Evolutionary conservation across 2,888 invertebrate species (phyloP), one percentile per base, ranked within the genome.

Genomic region (Melipona bicolor): DNA sequence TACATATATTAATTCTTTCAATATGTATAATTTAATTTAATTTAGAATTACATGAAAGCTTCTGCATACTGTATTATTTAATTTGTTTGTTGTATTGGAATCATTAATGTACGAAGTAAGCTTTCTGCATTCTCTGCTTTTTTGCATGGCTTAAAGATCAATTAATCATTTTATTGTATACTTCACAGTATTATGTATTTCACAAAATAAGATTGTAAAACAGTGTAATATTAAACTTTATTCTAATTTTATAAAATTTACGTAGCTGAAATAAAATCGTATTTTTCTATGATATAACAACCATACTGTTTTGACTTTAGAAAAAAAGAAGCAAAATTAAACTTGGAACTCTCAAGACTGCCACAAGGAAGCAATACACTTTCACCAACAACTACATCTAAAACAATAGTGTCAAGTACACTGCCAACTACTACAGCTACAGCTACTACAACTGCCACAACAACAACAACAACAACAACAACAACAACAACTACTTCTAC

Each of bases 401-500:
- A 92, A 86, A 93, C 93, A 87, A 91, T 93, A 77, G 89, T 92
- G 83, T 92, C 92, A 70, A 80, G 91, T 88, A 92, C 95, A 76
- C 82, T 88, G 83, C 91, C 91, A 90, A 92, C 94, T 88, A 95
- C 96, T 93, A 95, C 95, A 94, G 94, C 95, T 91, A 94, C 95
- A 86, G 91, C 95, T 83, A 87, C 87, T 56, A 83, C 83, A 75
- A 91, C 94, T 87, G 95, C 96, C 93, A 95, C 95, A 93, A 95
- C 95, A 93, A 95, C 95, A 85, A 94, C 83, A 71, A 95, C 95
- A 93, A 95, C 95, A 85, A 94, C 83, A 71, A 95, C 95, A 93
- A 95, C 95, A 85, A 94, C 91, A 89, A 92, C 94, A 88, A 95
- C 96, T 93, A 95, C 95, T 94, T 94, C 95, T 91, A 94, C 95